Base-by-base conservation (phyloP, 2,113 vertebrate genomes). In the Vulpes lagopus region DNA sequence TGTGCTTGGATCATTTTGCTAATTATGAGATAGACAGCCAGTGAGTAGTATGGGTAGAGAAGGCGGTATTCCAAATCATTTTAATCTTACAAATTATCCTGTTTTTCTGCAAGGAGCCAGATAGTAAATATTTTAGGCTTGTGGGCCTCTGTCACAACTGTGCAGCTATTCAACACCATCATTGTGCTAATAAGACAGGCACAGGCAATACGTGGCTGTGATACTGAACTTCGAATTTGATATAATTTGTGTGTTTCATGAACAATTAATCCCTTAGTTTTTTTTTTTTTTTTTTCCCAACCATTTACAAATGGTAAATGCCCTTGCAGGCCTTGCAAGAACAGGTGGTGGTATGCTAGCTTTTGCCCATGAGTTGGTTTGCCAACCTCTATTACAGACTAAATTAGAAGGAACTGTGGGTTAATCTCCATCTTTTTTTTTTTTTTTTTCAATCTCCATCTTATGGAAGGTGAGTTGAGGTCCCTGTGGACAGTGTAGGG, bases 71-170 rank as follows among this genome's bases (percentile, higher is more conserved):
- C 38, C 90, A 19, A 53, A 35, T 83, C 14, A 17, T 32, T 91
- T 65, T 76, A 27, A 25, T 74, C 57, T 80, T 74, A 20, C n/a
- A 51, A 49, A 35, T 80, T 53, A 35, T 2, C n/a, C 35, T 12
- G 4, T 89, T 89, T 67, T 89, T 53, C 35, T 80, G 11, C 85
- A 43, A 81, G 60, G 64, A 51, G 17, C 53, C 53, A 64, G 80
- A 27, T 17, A 89, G 71, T 49, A 35, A 67, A 35, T 95, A 91
- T n/a, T 87, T 78, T 53, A 64, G 80, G 76, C 43, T 90, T 65
- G 11, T 74, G 74, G 23, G 30, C n/a, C 64, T 73, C 32, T 57
- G 27, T 92, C 35, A 19, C 79, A 35, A 15, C 12, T 8, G 0
- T 25, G 59, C 8, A 65, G 9, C 35, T 80, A 1, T 74, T 59